phyloP scores from a whole-genome alignment of 2,888 invertebrate species.

The Stenolophus ochropezus region DNA sequence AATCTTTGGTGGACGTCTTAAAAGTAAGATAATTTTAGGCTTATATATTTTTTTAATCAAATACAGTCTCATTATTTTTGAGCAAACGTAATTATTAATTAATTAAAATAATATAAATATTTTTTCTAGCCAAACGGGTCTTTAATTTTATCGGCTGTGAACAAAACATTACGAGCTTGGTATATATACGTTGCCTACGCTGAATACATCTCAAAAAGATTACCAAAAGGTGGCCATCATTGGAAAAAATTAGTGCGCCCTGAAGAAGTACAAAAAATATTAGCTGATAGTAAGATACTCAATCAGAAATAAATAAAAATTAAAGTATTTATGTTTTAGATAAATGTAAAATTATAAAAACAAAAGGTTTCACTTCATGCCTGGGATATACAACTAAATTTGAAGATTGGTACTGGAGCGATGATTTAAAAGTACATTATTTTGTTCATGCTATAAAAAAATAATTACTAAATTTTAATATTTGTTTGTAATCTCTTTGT shows the following conservation, averaged over 20 bases:
- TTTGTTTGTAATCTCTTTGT: not conserved
- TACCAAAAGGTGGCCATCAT: constrained; percentile 92
- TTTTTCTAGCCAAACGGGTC: constrained; percentile 78
- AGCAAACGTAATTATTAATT: no score
- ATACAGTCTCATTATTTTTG: no score
- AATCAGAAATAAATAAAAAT: not conserved
- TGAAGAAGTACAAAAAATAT: constrained; percentile 81
- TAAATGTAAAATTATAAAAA: constrained; percentile 79
- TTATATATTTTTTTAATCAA: no score
- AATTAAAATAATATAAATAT: no score
- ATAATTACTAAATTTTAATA: no score
- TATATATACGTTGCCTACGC: constrained; percentile 74
- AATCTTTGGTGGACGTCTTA: constrained; percentile 78
- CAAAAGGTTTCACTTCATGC: constrained; percentile 80
- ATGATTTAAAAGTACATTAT: not conserved
- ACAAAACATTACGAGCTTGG: constrained; percentile 72
- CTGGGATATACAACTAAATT: not conserved
- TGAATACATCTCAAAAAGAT: constrained; percentile 83
- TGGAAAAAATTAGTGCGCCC: constrained; percentile 93
- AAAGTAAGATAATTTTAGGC: constrained; percentile 76
- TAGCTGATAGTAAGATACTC: constrained; percentile 81
- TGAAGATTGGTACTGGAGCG: constrained; percentile 82
- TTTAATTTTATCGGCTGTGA: constrained; percentile 82
- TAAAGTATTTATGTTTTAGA: constrained; percentile 73
- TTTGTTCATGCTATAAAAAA: not conserved